These are phyloP conservation scores for Procambarus clarkii DNA, from an alignment of 1,140 invertebrate genomes.

Conservation along the genomic window DNA sequence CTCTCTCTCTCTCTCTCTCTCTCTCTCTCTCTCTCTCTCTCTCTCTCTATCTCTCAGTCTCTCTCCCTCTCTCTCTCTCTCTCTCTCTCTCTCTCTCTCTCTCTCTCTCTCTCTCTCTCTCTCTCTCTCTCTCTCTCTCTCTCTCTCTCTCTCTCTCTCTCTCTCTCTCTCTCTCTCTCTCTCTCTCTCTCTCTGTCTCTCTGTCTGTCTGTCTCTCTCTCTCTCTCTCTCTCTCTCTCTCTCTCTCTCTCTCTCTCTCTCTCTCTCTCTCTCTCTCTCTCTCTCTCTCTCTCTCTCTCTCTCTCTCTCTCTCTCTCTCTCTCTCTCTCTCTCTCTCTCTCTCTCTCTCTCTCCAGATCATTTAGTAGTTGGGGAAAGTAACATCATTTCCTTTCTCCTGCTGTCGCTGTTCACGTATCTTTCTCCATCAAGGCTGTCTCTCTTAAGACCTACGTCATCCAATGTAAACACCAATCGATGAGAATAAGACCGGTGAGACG, in stretches of 20 bases:
- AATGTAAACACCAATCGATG: too few species aligned
- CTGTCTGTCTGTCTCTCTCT: neutral
- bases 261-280: neutral
- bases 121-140: neutral
- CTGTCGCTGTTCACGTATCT: too few species aligned
- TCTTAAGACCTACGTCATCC: too few species aligned
- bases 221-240: conserved; percentile 9
- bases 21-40: neutral
- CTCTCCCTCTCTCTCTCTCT: neutral
- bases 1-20: neutral
- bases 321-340: conserved; percentile 1
- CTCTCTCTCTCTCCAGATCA: neutral
- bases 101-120: neutral
- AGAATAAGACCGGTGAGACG: too few species aligned
- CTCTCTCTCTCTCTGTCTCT: neutral
- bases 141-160: neutral
- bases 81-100: neutral
- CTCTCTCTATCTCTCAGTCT: too few species aligned
- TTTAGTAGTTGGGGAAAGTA: too few species aligned
- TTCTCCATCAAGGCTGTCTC: too few species aligned
- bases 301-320: neutral
- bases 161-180: neutral
- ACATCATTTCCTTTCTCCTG: too few species aligned
- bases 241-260: conserved; percentile 9
- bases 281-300: neutral